Conservation (phyloP, 2,113 vertebrate genomes). For the Orthonyx spaldingii region DNA sequence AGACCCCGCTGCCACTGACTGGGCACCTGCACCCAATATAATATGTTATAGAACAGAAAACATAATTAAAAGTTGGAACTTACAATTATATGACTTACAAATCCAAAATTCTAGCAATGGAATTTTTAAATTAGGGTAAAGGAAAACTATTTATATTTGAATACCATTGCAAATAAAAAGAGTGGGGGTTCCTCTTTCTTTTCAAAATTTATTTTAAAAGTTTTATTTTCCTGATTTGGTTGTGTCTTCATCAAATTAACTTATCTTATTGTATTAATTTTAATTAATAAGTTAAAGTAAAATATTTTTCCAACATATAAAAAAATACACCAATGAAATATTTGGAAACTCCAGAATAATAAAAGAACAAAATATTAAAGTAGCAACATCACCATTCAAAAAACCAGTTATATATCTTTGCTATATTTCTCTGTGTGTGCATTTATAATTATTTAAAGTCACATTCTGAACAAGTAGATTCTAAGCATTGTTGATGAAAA, state of each 20-base stretch:
- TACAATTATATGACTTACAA: not conserved
- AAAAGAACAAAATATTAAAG: not conserved
- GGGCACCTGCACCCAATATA: not conserved
- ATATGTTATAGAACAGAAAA: not conserved
- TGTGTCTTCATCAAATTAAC: not conserved
- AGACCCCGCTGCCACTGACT: accelerated
- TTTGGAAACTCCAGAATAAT: not conserved
- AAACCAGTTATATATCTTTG: not conserved
- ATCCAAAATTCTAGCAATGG: not conserved
- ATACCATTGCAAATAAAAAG: not conserved
- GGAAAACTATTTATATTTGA: not conserved
- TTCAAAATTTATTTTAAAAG: not conserved
- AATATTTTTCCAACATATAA: not conserved
- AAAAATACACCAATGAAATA: not conserved
- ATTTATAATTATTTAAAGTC: not conserved
- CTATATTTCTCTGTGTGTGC: not conserved
- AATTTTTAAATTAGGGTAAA: not conserved
- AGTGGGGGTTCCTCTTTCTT: accelerated
- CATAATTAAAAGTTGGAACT: not conserved
- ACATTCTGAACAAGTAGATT: not conserved
- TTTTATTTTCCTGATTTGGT: not conserved
- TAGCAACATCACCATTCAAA: not conserved
- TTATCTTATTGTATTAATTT: not conserved
- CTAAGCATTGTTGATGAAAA: not conserved
- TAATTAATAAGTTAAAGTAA: not conserved